phyloP scores from a whole-genome alignment of 2,888 invertebrate genomes.

The Zaprionus bogoriensis region DNA sequence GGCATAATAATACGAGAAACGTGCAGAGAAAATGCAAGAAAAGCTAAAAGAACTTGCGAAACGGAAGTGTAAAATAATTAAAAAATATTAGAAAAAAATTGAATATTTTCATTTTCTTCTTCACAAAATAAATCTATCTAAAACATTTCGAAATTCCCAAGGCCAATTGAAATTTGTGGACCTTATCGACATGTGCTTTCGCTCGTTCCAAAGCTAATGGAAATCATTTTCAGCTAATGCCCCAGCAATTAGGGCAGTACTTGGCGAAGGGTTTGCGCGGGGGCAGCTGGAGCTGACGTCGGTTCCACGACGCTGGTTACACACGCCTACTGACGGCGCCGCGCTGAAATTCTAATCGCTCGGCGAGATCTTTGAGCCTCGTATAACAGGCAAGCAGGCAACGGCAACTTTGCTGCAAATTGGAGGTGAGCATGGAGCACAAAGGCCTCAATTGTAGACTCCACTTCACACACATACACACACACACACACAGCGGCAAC shows the following conservation, averaged over 20 bases:
- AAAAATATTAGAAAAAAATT: no score
- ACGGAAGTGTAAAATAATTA: no score
- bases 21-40: no score
- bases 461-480: neutral
- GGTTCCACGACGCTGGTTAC: conserved; percentile 19
- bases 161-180: neutral
- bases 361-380: conserved; percentile 58
- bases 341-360: conserved; percentile 56
- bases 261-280: neutral
- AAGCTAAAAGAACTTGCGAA: no score
- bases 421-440: conserved; percentile 17
- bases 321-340: conserved; percentile 17
- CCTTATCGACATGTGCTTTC: conserved; percentile 13
- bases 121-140: no score
- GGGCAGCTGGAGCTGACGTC: conserved; percentile 14
- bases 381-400: conserved; percentile 51
- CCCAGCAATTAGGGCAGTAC: conserved; percentile 11
- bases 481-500: conserved; percentile 10
- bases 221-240: conserved; percentile 19
- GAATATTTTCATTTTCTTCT: no score
- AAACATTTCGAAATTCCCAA: neutral
- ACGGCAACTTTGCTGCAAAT: conserved; percentile 9
- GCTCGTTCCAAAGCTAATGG: conserved; percentile 25
- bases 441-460: conserved; percentile 10
- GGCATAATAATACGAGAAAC: neutral